These are phyloP conservation scores for Saccostrea cuccullata DNA, from an alignment of 1,140 invertebrate species.

Conservation along the genomic window DNA sequence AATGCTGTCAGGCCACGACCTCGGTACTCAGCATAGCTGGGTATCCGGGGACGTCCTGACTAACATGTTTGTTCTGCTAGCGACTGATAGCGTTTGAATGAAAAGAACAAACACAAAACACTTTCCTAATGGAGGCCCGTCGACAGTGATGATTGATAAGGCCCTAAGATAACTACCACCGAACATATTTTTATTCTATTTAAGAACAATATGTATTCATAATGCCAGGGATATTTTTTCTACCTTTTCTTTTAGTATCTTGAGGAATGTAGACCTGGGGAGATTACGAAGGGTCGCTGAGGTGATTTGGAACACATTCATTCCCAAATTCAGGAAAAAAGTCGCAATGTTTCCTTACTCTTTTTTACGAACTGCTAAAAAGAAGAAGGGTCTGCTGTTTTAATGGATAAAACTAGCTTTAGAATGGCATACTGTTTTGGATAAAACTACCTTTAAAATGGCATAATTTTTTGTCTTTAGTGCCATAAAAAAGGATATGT, in stretches of 20 bases:
- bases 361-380: not conserved
- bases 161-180: not conserved
- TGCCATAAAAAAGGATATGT: not conserved
- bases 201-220: conserved; percentile 37
- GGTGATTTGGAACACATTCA: not conserved
- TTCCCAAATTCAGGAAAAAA: not conserved
- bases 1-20: conserved; percentile 13
- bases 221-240: not conserved
- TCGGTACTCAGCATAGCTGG: not conserved
- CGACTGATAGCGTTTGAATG: conserved; percentile 36
- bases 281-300: not conserved
- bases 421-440: no score
- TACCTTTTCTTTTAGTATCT: not conserved
- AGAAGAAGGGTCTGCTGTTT: no score
- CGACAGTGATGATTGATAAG: conserved; percentile 35
- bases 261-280: not conserved
- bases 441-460: no score
- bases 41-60: conserved; percentile 21
- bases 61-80: conserved; percentile 23
- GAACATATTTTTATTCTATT: conserved; percentile 30
- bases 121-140: conserved; percentile 20
- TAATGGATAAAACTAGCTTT: no score
- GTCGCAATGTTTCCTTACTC: not conserved
- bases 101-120: conserved; percentile 35
- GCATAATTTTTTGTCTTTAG: no score